Evolutionary conservation across 2,888 invertebrate species (phyloP).

Genomic region (Autographa gamma): DNA sequence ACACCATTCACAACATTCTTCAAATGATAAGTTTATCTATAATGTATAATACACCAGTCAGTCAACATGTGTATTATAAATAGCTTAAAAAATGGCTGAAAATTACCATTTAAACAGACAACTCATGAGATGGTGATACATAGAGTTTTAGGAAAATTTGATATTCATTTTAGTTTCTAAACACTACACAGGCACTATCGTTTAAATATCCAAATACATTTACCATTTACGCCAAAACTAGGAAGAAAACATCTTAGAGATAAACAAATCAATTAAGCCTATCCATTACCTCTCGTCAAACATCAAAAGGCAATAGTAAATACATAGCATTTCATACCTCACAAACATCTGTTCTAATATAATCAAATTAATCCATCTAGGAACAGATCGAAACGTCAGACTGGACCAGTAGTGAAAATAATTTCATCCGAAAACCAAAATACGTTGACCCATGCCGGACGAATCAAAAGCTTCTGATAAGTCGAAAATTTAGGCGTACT

Average conservation of each 20-base stretch:
- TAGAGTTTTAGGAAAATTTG: no score
- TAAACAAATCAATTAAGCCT: not conserved
- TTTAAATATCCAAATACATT: no score
- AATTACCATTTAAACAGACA: no score
- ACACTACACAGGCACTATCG: no score
- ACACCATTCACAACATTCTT: no score
- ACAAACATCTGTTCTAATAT: slow-evolving; percentile 83
- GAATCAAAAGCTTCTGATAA: slow-evolving; percentile 16
- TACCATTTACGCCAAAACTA: not conserved
- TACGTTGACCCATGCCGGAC: slow-evolving; percentile 55
- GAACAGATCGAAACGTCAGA: slow-evolving; percentile 87
- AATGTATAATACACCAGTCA: no score
- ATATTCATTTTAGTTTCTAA: no score
- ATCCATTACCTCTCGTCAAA: not conserved
- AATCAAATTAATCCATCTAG: slow-evolving; percentile 89
- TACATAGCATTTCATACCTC: slow-evolving; percentile 44
- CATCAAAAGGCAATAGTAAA: slow-evolving; percentile 9
- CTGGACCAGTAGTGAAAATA: slow-evolving; percentile 84
- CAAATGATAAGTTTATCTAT: no score
- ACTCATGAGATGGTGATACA: no score
- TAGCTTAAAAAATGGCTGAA: no score
- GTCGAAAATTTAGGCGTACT: slow-evolving; percentile 6
- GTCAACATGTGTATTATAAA: no score
- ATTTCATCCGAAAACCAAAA: slow-evolving; percentile 74
- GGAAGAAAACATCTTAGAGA: not conserved